Percentiles rank a stretch among this genome's conserved stretches.
These are phyloP conservation scores for Merops nubicus DNA, from an alignment of 2,113 vertebrate species.

Conservation along the genomic window DNA sequence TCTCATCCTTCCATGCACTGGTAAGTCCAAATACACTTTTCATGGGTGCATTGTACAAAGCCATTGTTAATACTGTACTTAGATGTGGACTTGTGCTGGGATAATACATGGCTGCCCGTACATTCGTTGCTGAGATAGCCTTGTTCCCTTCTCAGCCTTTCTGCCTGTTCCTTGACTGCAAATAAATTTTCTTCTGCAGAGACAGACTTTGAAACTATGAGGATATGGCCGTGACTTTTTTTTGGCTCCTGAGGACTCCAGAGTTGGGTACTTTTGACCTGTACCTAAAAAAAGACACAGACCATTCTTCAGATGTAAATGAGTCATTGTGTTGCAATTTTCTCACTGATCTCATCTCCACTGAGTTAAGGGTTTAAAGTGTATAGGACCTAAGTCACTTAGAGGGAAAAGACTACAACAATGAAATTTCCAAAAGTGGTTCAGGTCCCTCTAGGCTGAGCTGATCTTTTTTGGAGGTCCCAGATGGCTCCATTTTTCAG, in stretches of 20 bases:
- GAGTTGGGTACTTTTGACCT: neutral
- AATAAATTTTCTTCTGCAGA: neutral
- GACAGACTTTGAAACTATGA: neutral
- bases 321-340: neutral
- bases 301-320: neutral
- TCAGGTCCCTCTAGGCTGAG: neutral
- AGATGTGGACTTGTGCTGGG: neutral
- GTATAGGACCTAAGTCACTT: neutral
- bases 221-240: neutral
- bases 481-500: neutral
- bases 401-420: neutral
- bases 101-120: neutral
- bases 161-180: neutral
- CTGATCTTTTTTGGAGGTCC: neutral
- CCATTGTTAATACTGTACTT: neutral
- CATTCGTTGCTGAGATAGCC: neutral
- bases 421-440: neutral
- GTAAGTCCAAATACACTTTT: slow-evolving; percentile 73
- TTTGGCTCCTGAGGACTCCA: neutral
- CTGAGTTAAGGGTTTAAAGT: neutral
- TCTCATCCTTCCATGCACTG: slow-evolving; percentile 96
- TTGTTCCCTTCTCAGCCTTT: neutral
- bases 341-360: neutral
- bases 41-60: neutral
- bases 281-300: neutral